Evolutionary conservation across 2,888 invertebrate species (phyloP).

Genomic region (Pseudeuparius sepicola): DNA sequence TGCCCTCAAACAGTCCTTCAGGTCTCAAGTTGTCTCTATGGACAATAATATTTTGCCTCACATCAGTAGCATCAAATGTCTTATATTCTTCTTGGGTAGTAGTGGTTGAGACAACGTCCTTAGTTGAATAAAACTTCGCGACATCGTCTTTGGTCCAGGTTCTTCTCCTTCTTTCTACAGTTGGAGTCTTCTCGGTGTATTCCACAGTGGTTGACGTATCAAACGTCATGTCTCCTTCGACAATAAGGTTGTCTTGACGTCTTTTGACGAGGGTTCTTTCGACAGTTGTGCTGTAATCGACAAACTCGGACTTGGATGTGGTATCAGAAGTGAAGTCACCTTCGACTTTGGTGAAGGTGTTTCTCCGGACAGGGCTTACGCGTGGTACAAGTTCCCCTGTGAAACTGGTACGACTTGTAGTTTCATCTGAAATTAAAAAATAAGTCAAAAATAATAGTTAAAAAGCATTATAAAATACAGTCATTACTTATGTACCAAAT

Average conservation of each 20-base stretch:
- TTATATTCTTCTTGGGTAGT: conserved; percentile 59
- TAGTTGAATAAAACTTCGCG: conserved; percentile 56
- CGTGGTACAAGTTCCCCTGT: conserved; percentile 57
- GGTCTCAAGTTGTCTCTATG: conserved; percentile 42
- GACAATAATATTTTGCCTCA: conserved; percentile 37
- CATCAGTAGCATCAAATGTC: conserved; percentile 50
- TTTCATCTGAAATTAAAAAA: conserved; percentile 47
- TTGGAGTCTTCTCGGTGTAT: conserved; percentile 48
- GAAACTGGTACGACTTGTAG: conserved; percentile 59
- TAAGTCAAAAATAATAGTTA: not conserved
- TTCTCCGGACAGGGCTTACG: conserved; percentile 56
- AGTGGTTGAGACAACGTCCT: conserved; percentile 47
- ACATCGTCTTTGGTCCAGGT: conserved; percentile 66
- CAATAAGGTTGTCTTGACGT: conserved; percentile 55
- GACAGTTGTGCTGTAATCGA: conserved; percentile 49
- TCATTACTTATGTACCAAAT: no score
- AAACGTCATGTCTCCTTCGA: conserved; percentile 59
- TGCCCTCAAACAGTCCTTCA: conserved; percentile 44
- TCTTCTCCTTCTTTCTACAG: conserved; percentile 50
- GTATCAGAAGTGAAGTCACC: conserved; percentile 64
- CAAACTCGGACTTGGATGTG: conserved; percentile 54
- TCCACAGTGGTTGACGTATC: conserved; percentile 55
- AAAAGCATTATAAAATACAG: no score
- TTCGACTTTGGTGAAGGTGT: conserved; percentile 69
- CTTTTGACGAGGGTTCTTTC: conserved; percentile 50